Evolutionary conservation across 64 coral and sea anemone species (phyloP), one percentile per base, ranked within the genome.

Genomic region (Montipora efflorescens): DNA sequence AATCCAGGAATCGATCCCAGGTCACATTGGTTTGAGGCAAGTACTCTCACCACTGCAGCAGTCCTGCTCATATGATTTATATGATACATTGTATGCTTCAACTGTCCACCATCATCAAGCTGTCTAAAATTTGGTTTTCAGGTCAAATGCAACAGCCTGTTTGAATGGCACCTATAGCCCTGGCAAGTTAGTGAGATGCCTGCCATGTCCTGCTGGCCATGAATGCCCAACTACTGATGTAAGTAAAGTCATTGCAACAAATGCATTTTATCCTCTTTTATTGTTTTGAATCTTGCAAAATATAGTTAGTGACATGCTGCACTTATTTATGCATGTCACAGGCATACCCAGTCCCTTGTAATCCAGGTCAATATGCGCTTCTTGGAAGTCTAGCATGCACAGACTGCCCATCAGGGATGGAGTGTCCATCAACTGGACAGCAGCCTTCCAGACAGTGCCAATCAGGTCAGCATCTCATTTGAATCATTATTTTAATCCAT

Each of bases 191-290:
- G 93, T 90, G 8, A 76, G 21, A 58, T 99, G 98, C 79, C 86
- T 89, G 16, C 62, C 79, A 10, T 99, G 98, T 72, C 98, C 98
- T 70, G 88, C 97, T 43, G 94, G 94, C 15, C 77, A 86, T 57
- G 48, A 90, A n/a, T 95, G 94, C 52, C 76, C 90, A 79, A 68
- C 82, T 62, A 95, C 90, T 71, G 23, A 92, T 75, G 94, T 95
- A 80, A 80, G 90, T 88, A 46, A 78, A 48, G 1, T 19, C 12
- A 15, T 78, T 8, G 45, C 45, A 78, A 6, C 5, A 71, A 64
- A 15, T 12, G 4, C 11, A 12, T 16, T 64, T 64, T 14, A 14
- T 12, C 13, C 13, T 16, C 61, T 16, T 64, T 18, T 57, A 57
- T 57, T 57, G 6, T 57, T 57, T 57, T 11, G 6, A 4, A 3